A percentile compares a stretch with the other conserved stretches of the same genome.
Evolutionary conservation across 2,797 vertebrate genomes (phyloP).

Genomic region (Falco columbarius): DNA sequence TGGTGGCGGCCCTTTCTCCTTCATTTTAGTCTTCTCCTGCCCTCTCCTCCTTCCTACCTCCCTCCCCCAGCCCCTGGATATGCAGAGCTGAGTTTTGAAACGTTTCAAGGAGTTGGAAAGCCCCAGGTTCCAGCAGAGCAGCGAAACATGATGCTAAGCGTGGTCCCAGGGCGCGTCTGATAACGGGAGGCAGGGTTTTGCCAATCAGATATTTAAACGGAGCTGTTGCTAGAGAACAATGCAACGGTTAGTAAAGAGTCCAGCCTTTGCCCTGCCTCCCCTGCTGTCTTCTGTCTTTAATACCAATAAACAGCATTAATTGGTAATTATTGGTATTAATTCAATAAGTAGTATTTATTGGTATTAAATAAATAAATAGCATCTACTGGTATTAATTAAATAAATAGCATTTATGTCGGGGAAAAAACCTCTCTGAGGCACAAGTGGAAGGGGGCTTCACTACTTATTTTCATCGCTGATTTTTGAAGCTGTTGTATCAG

Average conservation of each 20-base stretch:
- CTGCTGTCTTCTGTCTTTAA: not conserved
- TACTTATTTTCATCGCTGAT: not conserved
- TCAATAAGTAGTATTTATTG: not conserved
- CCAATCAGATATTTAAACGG: constrained; percentile 14
- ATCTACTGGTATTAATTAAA: not conserved
- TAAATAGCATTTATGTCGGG: not conserved
- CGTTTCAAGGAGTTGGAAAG: not conserved
- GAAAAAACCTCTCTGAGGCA: not conserved
- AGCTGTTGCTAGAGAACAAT: not conserved
- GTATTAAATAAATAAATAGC: not conserved
- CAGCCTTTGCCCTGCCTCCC: not conserved
- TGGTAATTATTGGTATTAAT: not conserved
- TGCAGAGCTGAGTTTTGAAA: not conserved
- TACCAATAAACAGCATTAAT: not conserved
- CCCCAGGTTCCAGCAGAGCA: not conserved
- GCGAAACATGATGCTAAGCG: not conserved
- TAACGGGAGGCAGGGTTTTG: not conserved
- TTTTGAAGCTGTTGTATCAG: not conserved
- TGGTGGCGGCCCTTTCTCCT: not conserved
- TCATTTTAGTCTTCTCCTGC: not conserved
- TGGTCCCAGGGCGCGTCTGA: not conserved
- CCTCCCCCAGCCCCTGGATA: not conserved
- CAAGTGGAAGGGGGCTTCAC: not conserved
- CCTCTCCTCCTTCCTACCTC: not conserved
- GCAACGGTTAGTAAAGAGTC: not conserved